Conservation (phyloP, 2,888 invertebrate species). For the Agonopterix subpropinquella region DNA sequence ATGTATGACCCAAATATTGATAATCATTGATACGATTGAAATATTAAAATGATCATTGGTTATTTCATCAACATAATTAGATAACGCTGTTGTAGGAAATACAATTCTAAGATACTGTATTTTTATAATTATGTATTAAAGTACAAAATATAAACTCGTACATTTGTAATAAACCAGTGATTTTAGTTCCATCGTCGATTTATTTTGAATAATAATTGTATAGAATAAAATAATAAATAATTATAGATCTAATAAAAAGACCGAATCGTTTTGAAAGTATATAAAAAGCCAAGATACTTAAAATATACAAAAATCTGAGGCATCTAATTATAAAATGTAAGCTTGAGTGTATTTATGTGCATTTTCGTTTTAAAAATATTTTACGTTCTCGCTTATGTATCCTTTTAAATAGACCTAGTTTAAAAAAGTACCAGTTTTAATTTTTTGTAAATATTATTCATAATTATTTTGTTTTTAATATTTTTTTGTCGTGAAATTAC, state of each 20-base stretch:
- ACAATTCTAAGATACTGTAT: too few relatives aligned
- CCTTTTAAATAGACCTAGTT: not conserved
- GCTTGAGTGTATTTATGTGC: conserved; percentile 1
- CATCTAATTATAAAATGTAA: not conserved
- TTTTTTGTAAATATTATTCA: conserved; percentile 27
- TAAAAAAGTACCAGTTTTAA: conserved; percentile 5
- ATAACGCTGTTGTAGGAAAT: too few relatives aligned
- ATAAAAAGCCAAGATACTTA: conserved; percentile 34
- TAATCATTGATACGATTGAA: too few relatives aligned
- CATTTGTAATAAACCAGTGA: too few relatives aligned
- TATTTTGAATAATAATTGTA: not conserved
- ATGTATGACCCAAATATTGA: too few relatives aligned
- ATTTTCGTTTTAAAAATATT: not conserved
- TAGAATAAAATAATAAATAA: conserved; percentile 15
- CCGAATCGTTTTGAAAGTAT: conserved; percentile 9
- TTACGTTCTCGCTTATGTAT: not conserved
- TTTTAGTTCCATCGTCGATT: too few relatives aligned
- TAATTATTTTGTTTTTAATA: conserved; percentile 13
- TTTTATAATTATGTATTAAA: too few relatives aligned
- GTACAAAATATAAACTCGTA: too few relatives aligned
- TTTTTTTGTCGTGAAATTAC: conserved; percentile 14
- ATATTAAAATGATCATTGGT: too few relatives aligned
- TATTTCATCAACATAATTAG: too few relatives aligned
- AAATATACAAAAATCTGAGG: conserved; percentile 11
- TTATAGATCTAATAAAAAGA: conserved; percentile 13